phyloP scores from a whole-genome alignment of 2,113 vertebrate genomes.

The Tychaedon coryphoeus region DNA sequence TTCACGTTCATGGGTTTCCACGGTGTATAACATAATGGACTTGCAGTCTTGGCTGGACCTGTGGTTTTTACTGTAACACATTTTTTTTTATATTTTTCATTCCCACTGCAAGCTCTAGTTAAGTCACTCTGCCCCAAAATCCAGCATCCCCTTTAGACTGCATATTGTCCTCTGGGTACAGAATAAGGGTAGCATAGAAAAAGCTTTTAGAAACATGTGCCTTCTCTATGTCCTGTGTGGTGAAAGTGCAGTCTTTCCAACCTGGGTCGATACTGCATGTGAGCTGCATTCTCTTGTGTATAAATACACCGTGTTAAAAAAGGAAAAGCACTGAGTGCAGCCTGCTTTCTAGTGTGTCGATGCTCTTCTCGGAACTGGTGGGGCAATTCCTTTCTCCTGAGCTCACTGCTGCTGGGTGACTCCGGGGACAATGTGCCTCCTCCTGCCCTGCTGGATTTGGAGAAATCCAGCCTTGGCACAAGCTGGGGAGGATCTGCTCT shows the following conservation, averaged over 20 bases:
- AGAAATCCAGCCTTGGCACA: not conserved
- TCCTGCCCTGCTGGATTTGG: not conserved
- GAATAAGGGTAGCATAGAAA: not conserved
- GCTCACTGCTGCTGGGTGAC: not conserved
- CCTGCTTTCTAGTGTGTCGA: not conserved
- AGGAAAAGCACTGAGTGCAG: not conserved
- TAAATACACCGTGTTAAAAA: conserved; percentile 32
- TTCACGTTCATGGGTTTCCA: not conserved
- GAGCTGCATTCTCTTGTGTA: conserved; percentile 33
- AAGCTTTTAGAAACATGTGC: not conserved
- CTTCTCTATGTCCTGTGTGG: not conserved
- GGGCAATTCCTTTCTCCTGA: conserved; percentile 47
- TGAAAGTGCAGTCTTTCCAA: not conserved
- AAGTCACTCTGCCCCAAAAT: not conserved
- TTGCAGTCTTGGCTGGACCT: not conserved
- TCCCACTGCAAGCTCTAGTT: not conserved
- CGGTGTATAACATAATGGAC: not conserved
- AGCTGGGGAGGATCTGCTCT: not conserved
- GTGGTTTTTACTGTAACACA: not conserved
- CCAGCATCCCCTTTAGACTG: not conserved
- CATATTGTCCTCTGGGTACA: not conserved
- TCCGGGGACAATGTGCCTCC: not conserved
- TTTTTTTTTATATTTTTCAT: not conserved
- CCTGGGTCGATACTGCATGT: not conserved
- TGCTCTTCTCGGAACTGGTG: conserved; percentile 46